Conservation (phyloP, 2,113 vertebrate species). For the Festucalex cinctus region DNA sequence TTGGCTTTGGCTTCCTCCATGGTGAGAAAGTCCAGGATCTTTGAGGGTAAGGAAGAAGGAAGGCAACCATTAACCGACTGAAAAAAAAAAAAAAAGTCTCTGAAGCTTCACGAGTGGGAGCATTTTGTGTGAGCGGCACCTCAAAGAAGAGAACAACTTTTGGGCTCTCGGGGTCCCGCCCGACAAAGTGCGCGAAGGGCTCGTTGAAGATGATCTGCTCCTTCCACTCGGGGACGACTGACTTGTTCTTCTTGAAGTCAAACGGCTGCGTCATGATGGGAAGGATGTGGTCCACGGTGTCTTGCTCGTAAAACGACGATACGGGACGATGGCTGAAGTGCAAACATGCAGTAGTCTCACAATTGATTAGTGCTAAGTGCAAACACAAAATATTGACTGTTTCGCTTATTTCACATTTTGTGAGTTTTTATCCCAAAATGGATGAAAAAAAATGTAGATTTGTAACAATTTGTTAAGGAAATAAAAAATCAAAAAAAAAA, state of each 20-base stretch:
- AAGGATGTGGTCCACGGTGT: constrained; percentile 79
- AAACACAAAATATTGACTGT: too few species aligned
- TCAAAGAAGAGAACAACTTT: constrained; percentile 89
- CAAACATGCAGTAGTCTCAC: too few species aligned
- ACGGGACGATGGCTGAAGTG: constrained; percentile 76
- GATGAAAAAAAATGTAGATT: too few species aligned
- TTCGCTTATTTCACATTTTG: too few species aligned
- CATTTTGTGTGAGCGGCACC: constrained; percentile 64
- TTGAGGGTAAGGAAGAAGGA: constrained; percentile 30
- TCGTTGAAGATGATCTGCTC: constrained; percentile 96
- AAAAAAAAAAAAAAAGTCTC: not conserved
- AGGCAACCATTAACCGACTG: not conserved
- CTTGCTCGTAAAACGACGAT: constrained; percentile 84
- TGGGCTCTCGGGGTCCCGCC: constrained; percentile 74
- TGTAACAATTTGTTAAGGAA: too few species aligned
- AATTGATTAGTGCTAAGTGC: too few species aligned
- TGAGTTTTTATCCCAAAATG: too few species aligned
- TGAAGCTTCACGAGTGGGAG: not conserved
- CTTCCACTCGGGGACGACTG: constrained; percentile 88
- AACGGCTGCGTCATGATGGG: constrained; percentile 90
- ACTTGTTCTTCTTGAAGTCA: constrained; percentile 87
- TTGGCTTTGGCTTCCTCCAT: constrained; percentile 80
- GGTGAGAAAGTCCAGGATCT: constrained; percentile 89
- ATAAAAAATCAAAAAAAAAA: not conserved
- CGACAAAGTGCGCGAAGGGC: constrained; percentile 83